Evolutionary conservation across 2,888 invertebrate genomes (phyloP), one percentile per base, ranked within the genome.

Genomic region (Raillietiella orientalis): DNA sequence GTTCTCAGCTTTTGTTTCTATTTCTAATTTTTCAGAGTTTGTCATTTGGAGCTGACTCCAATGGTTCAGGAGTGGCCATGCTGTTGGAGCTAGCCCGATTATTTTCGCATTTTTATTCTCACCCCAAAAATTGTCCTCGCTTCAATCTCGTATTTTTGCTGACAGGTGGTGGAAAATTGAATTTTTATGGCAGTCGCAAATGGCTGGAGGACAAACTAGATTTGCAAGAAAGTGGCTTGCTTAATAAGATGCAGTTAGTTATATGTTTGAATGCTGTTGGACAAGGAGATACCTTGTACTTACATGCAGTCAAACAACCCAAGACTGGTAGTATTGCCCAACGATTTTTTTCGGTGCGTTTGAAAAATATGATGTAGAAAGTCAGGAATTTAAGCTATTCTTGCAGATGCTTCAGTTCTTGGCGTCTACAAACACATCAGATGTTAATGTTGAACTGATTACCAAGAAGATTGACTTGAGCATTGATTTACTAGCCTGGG

Each of bases 391-490:
- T n/a, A 10, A 23, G 8, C 8, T n/a, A 23, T 11, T 8, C 16
- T 24, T 24, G 8, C 6, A 16, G 13, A n/a, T 8, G 6, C 5
- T 24, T 16, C 9, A 8, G 14, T n/a, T 2, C 12, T 26, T 8
- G n/a, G n/a, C n/a, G n/a, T n/a, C n/a, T n/a, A n/a, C n/a, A n/a
- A n/a, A n/a, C n/a, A n/a, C n/a, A n/a, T 37, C 39, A 2, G 35
- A 50, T 2, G 45, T 53, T 1, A 50, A 49, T 4, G 52, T 66
- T 8, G 62, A 67, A 31, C 56, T 70, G 23, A 58, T 65, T 5
- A 84, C 90, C 40, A 90, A 90, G 50, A 93, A 93, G 54, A 93
- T 96, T 36, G 87, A 87, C 52, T 51, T 93, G 28, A 82, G 79
- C 0, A 82, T 87, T 27, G 72, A 75, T 35, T 56, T 66, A 28